A percentile compares a stretch with the other conserved stretches of the same genome.
Evolutionary conservation across 2,888 invertebrate genomes (phyloP).

Genomic region (Allygus modestus): DNA sequence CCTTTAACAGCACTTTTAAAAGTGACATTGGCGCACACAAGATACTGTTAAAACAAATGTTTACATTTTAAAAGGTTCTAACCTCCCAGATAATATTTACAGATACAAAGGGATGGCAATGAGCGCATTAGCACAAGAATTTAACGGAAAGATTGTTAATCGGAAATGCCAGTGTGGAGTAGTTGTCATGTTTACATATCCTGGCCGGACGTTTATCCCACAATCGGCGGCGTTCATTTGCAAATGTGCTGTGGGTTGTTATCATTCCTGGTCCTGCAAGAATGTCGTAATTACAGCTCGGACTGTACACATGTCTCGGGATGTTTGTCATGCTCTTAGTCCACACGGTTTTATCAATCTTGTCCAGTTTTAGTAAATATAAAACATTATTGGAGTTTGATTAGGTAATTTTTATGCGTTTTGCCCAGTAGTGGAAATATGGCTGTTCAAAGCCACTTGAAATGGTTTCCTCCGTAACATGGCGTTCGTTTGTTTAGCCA

Average conservation of each 20-base stretch:
- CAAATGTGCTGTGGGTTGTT: conserved; percentile 31
- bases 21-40: too few species aligned
- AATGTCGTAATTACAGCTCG: not conserved
- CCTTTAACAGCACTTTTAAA: too few species aligned
- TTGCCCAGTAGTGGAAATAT: too few species aligned
- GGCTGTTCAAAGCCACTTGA: too few species aligned
- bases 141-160: conserved; percentile 29
- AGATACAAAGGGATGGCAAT: conserved; percentile 9
- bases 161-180: conserved; percentile 29
- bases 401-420: too few species aligned
- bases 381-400: too few species aligned
- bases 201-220: not conserved
- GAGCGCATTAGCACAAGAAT: conserved; percentile 25
- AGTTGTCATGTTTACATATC: conserved; percentile 31
- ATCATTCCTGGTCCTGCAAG: conserved; percentile 8
- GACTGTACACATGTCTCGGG: conserved; percentile 7
- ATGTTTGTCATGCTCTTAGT: not conserved
- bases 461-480: too few species aligned
- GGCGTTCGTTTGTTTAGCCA: too few species aligned
- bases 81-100: not conserved
- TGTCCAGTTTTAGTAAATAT: too few species aligned
- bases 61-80: too few species aligned
- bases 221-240: conserved; percentile 30
- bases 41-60: too few species aligned
- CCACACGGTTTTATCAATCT: not conserved